Percentiles rank a stretch among this genome's conserved stretches.
These are phyloP conservation scores for Athalia rosae DNA, from an alignment of 2,888 invertebrate species.

Conservation along the genomic window DNA sequence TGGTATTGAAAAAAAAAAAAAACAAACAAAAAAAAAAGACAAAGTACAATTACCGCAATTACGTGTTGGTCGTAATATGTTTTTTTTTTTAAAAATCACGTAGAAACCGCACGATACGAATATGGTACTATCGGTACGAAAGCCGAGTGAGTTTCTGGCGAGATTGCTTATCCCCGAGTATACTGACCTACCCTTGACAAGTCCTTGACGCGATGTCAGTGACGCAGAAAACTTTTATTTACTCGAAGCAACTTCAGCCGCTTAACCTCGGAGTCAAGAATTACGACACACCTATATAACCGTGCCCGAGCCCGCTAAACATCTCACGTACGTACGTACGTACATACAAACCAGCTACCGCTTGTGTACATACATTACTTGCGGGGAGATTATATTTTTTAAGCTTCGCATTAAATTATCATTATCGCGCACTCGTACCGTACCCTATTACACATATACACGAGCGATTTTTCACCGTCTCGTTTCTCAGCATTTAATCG, in stretches of 20 bases:
- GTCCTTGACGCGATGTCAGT: constrained; percentile 54
- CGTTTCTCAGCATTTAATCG: no score
- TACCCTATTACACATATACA: no score
- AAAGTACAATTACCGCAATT: no score
- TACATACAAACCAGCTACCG: neutral
- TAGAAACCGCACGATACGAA: neutral
- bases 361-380: neutral
- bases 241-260: constrained; percentile 1
- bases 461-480: no score
- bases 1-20: no score
- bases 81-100: neutral
- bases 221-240: constrained; percentile 18
- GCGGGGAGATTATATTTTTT: no score
- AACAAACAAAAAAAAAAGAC: no score
- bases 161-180: constrained; percentile 38
- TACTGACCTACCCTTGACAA: constrained; percentile 63
- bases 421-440: no score
- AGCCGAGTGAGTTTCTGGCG: neutral
- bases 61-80: no score
- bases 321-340: neutral
- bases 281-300: neutral
- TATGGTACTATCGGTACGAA: neutral
- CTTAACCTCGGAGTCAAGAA: neutral
- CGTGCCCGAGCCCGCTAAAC: no score
- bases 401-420: no score